Evolutionary conservation across 2,797 vertebrate genomes (phyloP).

Genomic region (Eidolon dupreanum): DNA sequence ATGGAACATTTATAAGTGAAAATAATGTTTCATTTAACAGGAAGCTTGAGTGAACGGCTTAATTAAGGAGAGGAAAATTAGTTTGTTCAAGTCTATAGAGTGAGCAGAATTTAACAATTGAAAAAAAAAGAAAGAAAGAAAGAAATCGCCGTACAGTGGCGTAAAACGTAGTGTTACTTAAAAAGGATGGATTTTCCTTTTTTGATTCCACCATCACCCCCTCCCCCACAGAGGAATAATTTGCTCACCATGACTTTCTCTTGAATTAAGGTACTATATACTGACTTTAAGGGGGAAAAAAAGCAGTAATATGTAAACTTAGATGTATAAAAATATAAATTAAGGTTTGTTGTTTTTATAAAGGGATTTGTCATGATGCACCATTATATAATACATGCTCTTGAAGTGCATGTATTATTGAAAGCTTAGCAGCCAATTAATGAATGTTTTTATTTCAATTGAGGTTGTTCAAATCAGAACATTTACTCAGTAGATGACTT

Average conservation of each 20-base stretch:
- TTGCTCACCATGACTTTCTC: neutral
- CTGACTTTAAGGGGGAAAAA: neutral
- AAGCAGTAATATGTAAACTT: neutral
- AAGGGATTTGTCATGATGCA: neutral
- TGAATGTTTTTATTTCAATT: neutral
- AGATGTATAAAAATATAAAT: neutral
- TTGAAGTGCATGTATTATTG: neutral
- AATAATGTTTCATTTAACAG: slow-evolving; percentile 54
- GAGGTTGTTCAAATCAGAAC: neutral
- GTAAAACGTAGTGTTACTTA: neutral
- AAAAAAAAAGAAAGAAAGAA: neutral
- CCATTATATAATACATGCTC: neutral
- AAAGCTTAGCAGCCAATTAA: neutral
- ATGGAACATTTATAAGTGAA: slow-evolving; percentile 58
- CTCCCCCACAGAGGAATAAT: neutral
- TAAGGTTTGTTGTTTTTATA: neutral
- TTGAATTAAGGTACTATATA: neutral
- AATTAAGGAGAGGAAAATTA: slow-evolving; percentile 48
- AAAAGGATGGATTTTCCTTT: neutral
- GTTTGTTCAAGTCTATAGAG: neutral
- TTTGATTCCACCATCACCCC: neutral
- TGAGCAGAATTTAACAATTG: neutral
- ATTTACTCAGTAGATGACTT: neutral
- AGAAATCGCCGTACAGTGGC: neutral
- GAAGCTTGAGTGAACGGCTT: slow-evolving; percentile 26